phyloP scores from a whole-genome alignment of 2,113 vertebrate species.

The Laticauda laticaudata region DNA sequence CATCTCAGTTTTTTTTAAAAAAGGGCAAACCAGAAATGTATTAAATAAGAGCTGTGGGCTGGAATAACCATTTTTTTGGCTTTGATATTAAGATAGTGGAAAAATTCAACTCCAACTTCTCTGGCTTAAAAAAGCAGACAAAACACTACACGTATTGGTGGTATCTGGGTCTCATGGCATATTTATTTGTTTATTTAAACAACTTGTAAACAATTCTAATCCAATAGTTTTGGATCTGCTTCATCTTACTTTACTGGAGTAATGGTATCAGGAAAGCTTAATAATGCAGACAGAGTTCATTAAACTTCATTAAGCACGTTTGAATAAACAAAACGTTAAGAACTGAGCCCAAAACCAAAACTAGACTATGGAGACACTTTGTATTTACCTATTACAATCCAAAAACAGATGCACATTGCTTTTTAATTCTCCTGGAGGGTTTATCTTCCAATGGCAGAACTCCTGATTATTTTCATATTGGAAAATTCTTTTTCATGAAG shows the following conservation, averaged over 20 bases:
- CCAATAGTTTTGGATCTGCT: not conserved
- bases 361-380: not conserved
- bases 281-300: not conserved
- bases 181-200: not conserved
- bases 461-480: not conserved
- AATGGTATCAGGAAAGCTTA: not conserved
- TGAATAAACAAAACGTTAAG: not conserved
- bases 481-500: not conserved
- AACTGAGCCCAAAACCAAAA: not conserved
- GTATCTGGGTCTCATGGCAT: not conserved
- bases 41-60: not conserved
- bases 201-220: not conserved
- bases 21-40: conserved; percentile 1
- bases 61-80: not conserved
- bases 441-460: not conserved
- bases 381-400: not conserved
- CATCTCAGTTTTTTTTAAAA: conserved; percentile 20
- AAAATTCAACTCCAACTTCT: conserved; percentile 22
- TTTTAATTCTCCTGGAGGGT: not conserved
- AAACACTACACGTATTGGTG: not conserved
- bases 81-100: not conserved
- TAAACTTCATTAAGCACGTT: not conserved
- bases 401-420: not conserved
- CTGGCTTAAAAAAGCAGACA: not conserved
- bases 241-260: not conserved